Base-by-base conservation (phyloP, 2,888 invertebrate genomes). In the Mellilla xanthometata region DNA sequence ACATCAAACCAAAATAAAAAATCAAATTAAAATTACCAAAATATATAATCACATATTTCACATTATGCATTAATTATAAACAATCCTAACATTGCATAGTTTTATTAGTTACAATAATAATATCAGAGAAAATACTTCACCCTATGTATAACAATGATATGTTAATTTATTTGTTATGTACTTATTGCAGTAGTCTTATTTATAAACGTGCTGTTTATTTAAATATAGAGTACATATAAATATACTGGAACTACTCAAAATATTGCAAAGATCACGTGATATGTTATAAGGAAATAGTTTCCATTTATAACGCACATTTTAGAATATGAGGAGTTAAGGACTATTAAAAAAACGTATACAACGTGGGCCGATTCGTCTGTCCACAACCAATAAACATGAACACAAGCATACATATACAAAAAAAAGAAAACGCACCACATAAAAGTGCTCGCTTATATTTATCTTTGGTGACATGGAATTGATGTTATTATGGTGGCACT, bases 141-240 rank as follows among this genome's bases (percentile, higher is more conserved):
- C 29, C 47, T 58, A 51, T 54, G 13, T 26, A 34, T 34, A 34
- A 33, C 12, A 5, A 38, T 64, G 68, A 68, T 68, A 68, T 68
- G 68, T 68, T 62, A 61, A 48, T 24, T 52, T 58, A 50, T 64
- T 66, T 63, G 59, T 53, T 60, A 42, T 51, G 49, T 62, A 38
- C 57, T 58, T 59, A 62, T 54, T 36, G 28, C 54, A 60, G 57
- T 54, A 50, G 60, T 57, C 59, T 62, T 39, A 51, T 46, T 54
- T 58, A 51, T 55, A 58, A 50, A 56, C n/a, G 53, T 64, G 58
- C 61, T 65, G 58, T 61, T 62, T 43, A 54, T 49, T 40, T 40
- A 19, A 6, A 19, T 19, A 6, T 19, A 19, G 6, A 19, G 4
- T 19, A n/a, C n/a, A n/a, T n/a, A n/a, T n/a, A n/a, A n/a, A n/a